Base-by-base conservation (phyloP, 2,113 vertebrate species). In the Oophaga pumilio region DNA sequence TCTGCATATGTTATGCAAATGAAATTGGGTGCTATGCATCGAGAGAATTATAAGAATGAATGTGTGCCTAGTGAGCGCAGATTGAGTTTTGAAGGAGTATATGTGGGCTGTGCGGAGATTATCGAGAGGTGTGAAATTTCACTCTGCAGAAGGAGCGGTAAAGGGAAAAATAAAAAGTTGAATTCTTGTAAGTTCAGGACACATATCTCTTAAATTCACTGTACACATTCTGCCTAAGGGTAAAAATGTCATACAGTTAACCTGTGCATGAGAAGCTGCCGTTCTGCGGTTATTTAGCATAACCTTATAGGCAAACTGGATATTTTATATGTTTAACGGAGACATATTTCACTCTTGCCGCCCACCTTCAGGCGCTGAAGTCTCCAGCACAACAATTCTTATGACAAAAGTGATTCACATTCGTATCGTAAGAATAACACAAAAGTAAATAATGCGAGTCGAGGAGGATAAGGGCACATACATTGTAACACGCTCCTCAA, bases 111-210 rank as follows among this genome's bases (percentile, higher is more conserved):
- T 26, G 71, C 26, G 60, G 64, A 88, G 73, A 88, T 88, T 88
- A 77, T 24, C 20, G 52, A 84, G 81, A 84, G 59, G 80, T 88
- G 87, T 88, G 87, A 88, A 83, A 88, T 88, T 88, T 88, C 87
- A 33, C 82, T 81, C 81, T 26, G 81, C 81, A 77, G 71, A 84
- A 77, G 81, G 71, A 33, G 73, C 57, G 50, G 81, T 43, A 68
- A 12, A 49, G 22, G 26, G 20, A 76, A 33, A 43, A 43, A 43
- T 43, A 43, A 84, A 82, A 83, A 53, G 43, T 83, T 24, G 28
- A 43, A 82, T 62, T 87, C 53, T 50, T 81, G 68, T 73, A 82
- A 76, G 91, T 15, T 83, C 88, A 94, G 93, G 92, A 92, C 87
- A 88, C 79, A 76, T 87, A 76, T 62, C 68, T 84, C 50, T 77